phyloP scores from a whole-genome alignment of 1,140 invertebrate species.

The Wiebesia pumilae region DNA sequence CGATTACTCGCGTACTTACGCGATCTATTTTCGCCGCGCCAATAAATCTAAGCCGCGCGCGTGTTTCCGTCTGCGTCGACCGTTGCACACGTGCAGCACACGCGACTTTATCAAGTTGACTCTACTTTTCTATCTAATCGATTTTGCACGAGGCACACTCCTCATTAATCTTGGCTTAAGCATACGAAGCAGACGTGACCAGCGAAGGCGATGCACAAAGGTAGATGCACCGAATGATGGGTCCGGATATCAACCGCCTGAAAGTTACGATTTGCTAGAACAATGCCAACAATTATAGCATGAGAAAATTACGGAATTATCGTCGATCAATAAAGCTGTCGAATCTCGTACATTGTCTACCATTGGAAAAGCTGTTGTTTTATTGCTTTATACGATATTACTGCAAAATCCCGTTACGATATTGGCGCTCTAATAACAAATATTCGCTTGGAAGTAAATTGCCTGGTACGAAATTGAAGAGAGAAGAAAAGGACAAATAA shows the following conservation, averaged over 20 bases:
- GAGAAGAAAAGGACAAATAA: no score
- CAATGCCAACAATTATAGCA: no score
- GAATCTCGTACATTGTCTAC: no score
- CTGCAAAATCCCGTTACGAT: no score
- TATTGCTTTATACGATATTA: no score
- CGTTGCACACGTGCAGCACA: conserved; percentile 42
- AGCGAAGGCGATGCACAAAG: not conserved
- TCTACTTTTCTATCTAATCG: not conserved
- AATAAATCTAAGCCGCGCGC: conserved; percentile 33
- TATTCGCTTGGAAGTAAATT: no score
- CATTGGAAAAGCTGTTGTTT: no score
- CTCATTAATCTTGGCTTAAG: not conserved
- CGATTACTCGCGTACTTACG: not conserved
- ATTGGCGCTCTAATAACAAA: no score
- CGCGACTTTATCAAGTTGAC: conserved; percentile 10
- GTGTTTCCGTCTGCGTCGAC: not conserved
- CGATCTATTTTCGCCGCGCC: conserved; percentile 26
- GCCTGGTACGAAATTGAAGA: no score
- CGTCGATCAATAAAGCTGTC: no score
- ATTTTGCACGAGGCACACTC: not conserved
- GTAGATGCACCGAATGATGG: not conserved
- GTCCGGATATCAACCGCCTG: not conserved
- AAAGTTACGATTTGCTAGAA: no score
- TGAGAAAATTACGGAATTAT: no score
- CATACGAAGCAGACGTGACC: not conserved